A percentile compares a stretch with the other conserved stretches of the same genome.
Conservation (phyloP, 2,797 vertebrate species). For the Malacoraja senta region DNA sequence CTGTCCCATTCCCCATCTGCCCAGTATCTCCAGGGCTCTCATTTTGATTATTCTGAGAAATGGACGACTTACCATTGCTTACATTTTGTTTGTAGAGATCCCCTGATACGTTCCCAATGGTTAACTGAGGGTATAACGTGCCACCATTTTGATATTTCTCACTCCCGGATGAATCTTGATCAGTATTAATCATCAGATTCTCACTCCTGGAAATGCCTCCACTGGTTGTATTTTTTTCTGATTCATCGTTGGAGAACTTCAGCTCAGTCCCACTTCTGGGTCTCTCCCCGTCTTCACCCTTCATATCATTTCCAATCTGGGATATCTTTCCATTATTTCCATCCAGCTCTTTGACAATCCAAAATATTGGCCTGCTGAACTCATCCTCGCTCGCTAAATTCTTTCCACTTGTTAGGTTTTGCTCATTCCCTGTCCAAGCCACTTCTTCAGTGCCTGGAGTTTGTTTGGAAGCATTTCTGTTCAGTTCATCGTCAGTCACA, state of each 20-base stretch:
- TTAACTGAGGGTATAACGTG: background rate
- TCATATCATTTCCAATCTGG: background rate
- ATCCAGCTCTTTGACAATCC: background rate
- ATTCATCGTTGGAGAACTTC: too few species aligned
- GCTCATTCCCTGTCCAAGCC: background rate
- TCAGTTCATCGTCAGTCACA: too few species aligned
- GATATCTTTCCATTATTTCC: background rate
- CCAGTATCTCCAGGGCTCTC: too few species aligned
- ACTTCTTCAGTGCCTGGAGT: background rate
- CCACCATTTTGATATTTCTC: background rate
- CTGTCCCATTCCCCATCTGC: too few species aligned
- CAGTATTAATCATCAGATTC: background rate
- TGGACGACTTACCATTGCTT: too few species aligned
- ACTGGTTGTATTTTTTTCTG: background rate
- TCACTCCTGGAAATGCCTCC: background rate
- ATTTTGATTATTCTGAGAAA: too few species aligned
- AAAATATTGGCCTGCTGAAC: background rate
- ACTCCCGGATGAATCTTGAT: background rate
- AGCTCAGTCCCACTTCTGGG: background rate
- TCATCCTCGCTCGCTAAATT: too few species aligned
- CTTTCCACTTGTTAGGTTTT: background rate
- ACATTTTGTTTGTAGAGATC: too few species aligned
- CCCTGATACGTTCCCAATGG: background rate
- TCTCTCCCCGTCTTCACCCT: background rate
- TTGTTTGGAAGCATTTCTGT: background rate